Base-by-base conservation (phyloP, 1,140 invertebrate genomes). In the Tribolium madens region DNA sequence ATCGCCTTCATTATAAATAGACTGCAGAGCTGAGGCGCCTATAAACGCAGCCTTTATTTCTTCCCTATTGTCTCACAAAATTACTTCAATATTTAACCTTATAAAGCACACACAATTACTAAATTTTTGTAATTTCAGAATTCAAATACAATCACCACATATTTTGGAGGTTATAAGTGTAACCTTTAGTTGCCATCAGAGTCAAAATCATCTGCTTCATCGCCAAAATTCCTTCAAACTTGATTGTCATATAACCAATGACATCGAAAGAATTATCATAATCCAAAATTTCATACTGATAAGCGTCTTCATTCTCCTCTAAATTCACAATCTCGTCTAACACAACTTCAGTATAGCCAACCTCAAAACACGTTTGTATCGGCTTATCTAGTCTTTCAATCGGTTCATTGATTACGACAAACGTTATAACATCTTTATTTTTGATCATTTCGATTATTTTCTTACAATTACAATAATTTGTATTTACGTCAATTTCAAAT, bases 371-470 rank as follows among this genome's bases (percentile, higher is more conserved):
- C 7, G 60, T 73, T 31, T 75, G 76, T 50, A 53, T 77, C 4
- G 6, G 31, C 6, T 31, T 21, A 50, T 79, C 75, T 36, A 33
- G 3, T 13, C 26, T 64, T 4, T 79, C 78, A 1, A 52, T 1
- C 31, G 78, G 79, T 57, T 82, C 79, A 21, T 70, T 70, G 21
- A 81, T 42, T 7, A 81, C 47, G 3, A 76, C 64, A 48, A 82
- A 81, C 17, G 36, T 48, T 31, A 82, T 76, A 1, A 48, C 3
- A 18, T 76, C 76, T 31, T 78, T 76, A 33, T 69, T 53, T 48
- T 42, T 68, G 6, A 82, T 76, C 70, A 70, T 69, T 12, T 79
- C 73, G 0, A 75, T 74, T 21, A 82, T 33, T 26, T 21, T 10
- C 3, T 52, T 70, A 10, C 70, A 74, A 46, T 73, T 48, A 1